Conservation (phyloP, 2,888 invertebrate species). For the Amblyjoppa fuscipennis region DNA sequence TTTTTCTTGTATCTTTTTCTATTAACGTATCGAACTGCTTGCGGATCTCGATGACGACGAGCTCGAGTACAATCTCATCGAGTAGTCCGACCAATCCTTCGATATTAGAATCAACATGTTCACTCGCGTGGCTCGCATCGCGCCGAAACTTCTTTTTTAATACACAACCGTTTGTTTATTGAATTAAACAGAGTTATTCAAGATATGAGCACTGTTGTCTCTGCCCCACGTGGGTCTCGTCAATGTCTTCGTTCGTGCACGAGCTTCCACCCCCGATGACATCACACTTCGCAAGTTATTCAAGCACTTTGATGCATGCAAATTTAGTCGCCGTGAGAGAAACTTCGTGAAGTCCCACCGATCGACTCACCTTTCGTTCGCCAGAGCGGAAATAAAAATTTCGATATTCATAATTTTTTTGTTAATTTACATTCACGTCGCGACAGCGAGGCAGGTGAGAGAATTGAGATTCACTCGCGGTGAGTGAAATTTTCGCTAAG, state of each 20-base stretch:
- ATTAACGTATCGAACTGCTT: background rate
- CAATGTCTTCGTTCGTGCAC: slow-evolving; percentile 36
- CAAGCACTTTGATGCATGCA: background rate
- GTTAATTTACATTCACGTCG: background rate
- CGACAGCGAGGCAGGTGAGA: background rate
- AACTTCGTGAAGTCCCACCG: background rate
- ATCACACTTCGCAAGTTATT: slow-evolving; percentile 23
- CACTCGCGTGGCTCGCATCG: slow-evolving; percentile 21
- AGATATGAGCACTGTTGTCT: slow-evolving; percentile 29
- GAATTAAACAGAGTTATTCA: slow-evolving; percentile 48
- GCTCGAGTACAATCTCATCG: slow-evolving; percentile 13
- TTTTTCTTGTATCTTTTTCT: background rate
- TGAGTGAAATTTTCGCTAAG: background rate
- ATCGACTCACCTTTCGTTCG: background rate
- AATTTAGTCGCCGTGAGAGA: background rate
- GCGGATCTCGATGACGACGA: slow-evolving; percentile 6
- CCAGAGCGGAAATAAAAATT: background rate
- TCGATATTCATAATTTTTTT: background rate
- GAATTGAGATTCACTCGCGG: background rate
- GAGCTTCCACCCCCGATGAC: slow-evolving; percentile 31
- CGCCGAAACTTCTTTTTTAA: slow-evolving; percentile 35
- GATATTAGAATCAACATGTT: slow-evolving; percentile 47
- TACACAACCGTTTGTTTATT: slow-evolving; percentile 21
- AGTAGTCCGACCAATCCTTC: slow-evolving; percentile 38
- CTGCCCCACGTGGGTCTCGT: slow-evolving; percentile 61